Evolutionary conservation across 2,797 vertebrate genomes (phyloP).

Genomic region (Halcyon smyrnensis): DNA sequence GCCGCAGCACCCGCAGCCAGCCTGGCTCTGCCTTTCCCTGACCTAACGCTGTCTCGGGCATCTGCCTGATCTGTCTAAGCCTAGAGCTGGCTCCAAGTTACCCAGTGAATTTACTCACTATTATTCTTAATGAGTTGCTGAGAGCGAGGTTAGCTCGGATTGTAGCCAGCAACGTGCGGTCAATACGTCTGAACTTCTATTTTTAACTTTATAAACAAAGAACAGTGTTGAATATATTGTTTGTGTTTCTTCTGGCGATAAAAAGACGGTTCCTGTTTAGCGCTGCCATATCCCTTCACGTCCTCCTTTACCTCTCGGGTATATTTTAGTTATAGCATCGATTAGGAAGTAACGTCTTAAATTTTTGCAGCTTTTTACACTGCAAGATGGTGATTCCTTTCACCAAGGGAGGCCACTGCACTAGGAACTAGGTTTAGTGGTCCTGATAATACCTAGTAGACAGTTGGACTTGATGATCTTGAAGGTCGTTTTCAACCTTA

Average conservation of each 20-base stretch:
- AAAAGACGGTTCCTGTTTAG: not conserved
- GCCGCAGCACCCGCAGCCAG: accelerated
- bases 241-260: not conserved
- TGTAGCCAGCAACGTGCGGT: not conserved
- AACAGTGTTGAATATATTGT: not conserved
- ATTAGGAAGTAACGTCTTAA: not conserved
- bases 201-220: not conserved
- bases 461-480: no score
- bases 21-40: not conserved
- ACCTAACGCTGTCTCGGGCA: not conserved
- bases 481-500: no score
- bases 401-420: not conserved
- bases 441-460: no score
- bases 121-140: not conserved
- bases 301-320: not conserved
- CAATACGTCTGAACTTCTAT: not conserved
- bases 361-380: not conserved
- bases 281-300: not conserved
- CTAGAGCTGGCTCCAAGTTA: not conserved
- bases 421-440: not conserved
- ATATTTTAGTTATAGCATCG: not conserved
- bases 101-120: not conserved
- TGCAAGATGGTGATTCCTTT: not conserved
- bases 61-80: not conserved
- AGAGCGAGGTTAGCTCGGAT: not conserved